phyloP scores from a whole-genome alignment of 2,888 invertebrate species.

The Eupeodes luniger region DNA sequence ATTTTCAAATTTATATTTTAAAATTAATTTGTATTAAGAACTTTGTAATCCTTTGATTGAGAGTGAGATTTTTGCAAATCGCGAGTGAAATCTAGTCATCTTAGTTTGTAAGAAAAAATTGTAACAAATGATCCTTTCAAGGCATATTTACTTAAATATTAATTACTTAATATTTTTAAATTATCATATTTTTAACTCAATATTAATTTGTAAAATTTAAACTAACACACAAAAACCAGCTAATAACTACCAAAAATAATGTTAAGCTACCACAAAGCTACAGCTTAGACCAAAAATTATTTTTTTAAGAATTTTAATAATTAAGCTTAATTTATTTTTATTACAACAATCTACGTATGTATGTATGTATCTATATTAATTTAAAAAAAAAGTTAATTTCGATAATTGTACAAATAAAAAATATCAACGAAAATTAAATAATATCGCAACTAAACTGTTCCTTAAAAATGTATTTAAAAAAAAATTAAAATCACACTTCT shows the following conservation, averaged over 20 bases:
- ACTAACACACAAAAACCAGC: constrained; percentile 53
- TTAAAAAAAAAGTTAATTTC: constrained; percentile 29
- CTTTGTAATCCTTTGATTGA: not conserved
- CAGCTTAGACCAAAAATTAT: constrained; percentile 71
- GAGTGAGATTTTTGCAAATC: constrained; percentile 13
- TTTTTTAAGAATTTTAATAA: constrained; percentile 36
- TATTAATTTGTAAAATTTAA: constrained; percentile 25
- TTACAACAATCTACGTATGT: not conserved
- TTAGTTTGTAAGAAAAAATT: constrained; percentile 56
- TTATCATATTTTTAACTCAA: not conserved
- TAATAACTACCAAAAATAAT: constrained; percentile 57
- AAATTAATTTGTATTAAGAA: constrained; percentile 28
- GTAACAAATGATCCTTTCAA: constrained; percentile 31
- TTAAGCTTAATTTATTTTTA: not conserved
- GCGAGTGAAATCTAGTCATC: constrained; percentile 73
- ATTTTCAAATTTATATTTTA: constrained; percentile 13
- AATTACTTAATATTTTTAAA: constrained; percentile 22
- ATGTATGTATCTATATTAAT: not conserved
- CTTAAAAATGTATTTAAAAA: constrained; percentile 49
- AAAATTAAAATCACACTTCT: constrained; percentile 44
- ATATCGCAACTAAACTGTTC: constrained; percentile 71
- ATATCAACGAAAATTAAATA: constrained; percentile 40
- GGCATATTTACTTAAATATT: constrained; percentile 28
- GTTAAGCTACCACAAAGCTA: constrained; percentile 15
- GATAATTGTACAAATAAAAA: constrained; percentile 51